Evolutionary conservation across 2,797 vertebrate genomes (phyloP).

Genomic region (Pangasius larnaudii): DNA sequence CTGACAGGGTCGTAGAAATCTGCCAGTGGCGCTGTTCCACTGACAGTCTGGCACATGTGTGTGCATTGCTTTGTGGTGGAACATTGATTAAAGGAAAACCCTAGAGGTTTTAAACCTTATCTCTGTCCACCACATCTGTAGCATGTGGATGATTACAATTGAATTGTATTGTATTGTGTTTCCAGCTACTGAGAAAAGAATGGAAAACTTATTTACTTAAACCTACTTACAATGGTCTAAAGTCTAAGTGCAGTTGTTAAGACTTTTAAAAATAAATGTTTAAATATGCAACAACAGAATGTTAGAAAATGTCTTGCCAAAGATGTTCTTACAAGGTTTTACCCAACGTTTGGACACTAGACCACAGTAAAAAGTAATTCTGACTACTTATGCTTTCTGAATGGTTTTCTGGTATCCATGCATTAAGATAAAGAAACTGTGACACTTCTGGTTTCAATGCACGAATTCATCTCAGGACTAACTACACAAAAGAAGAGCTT

Average conservation of each 20-base stretch:
- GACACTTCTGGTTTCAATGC: background rate
- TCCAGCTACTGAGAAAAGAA: background rate
- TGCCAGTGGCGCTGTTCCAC: conserved; percentile 11
- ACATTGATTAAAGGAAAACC: background rate
- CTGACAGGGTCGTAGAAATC: conserved; percentile 22
- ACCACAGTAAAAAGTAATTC: background rate
- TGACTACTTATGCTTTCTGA: background rate
- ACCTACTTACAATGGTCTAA: background rate
- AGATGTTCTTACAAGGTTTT: background rate
- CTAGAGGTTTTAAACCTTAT: background rate
- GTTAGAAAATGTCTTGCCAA: background rate
- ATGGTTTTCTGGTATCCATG: background rate
- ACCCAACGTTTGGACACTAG: background rate
- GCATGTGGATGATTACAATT: background rate
- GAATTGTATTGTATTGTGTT: background rate
- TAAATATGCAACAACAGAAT: background rate
- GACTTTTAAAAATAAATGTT: background rate
- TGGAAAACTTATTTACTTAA: background rate
- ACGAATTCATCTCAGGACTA: background rate
- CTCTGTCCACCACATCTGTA: background rate
- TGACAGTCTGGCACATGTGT: background rate
- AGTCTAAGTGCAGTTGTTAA: background rate
- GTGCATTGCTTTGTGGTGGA: background rate
- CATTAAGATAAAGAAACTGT: background rate
- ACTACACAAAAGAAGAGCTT: background rate